Conservation (phyloP, 2,888 invertebrate genomes). For the Deilephila porcellus region DNA sequence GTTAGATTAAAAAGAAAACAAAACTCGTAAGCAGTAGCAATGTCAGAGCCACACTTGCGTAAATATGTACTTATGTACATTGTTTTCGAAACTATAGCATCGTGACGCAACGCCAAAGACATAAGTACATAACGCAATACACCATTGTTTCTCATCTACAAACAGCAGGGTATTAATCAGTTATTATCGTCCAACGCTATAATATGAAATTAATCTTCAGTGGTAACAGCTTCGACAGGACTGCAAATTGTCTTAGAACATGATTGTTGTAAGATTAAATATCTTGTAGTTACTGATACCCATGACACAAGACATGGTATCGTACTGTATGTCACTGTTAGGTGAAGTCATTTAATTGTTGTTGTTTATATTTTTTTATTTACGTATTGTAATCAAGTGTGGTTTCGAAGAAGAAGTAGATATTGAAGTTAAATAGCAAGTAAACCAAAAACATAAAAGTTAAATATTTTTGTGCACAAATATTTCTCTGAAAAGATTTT, state of each 20-base stretch:
- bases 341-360: too few relatives aligned
- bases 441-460: too few relatives aligned
- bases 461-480: too few relatives aligned
- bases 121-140: slow-evolving; percentile 54
- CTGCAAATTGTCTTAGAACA: background rate
- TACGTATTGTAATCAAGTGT: too few relatives aligned
- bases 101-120: slow-evolving; percentile 55
- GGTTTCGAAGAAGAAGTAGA: too few relatives aligned
- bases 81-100: slow-evolving; percentile 75
- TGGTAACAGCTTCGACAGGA: background rate
- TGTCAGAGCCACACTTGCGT: slow-evolving; percentile 72
- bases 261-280: background rate
- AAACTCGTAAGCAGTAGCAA: slow-evolving; percentile 44
- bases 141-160: slow-evolving; percentile 59
- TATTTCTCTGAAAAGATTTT: too few relatives aligned
- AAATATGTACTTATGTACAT: slow-evolving; percentile 55
- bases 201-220: slow-evolving; percentile 13
- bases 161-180: slow-evolving; percentile 41
- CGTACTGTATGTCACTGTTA: too few relatives aligned
- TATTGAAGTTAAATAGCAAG: too few relatives aligned
- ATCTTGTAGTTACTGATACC: background rate
- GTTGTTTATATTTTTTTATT: too few relatives aligned
- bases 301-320: too few relatives aligned
- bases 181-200: background rate
- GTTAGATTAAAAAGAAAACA: background rate